These are phyloP conservation scores for Coregonus suidteri DNA, from an alignment of 2,797 vertebrate genomes.

Conservation along the genomic window DNA sequence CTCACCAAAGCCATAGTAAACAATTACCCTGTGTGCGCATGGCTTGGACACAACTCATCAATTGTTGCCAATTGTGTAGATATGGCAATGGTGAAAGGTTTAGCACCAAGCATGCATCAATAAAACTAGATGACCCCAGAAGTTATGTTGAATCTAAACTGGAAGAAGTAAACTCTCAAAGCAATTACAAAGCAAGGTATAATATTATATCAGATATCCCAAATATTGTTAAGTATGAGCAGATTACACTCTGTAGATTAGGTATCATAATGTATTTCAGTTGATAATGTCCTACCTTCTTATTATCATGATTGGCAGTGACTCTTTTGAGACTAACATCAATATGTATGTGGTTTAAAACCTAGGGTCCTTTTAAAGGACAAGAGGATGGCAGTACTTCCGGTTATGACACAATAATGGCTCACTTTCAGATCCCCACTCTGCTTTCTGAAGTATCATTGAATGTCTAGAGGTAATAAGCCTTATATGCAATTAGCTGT, in stretches of 20 bases:
- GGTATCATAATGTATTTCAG: neutral
- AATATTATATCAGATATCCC: neutral
- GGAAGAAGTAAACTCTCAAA: neutral
- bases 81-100: neutral
- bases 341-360: neutral
- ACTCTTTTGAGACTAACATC: neutral
- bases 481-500: neutral
- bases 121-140: neutral
- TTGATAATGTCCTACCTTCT: constrained; percentile 55
- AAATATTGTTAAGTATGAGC: neutral
- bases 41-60: constrained; percentile 21
- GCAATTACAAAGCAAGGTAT: neutral
- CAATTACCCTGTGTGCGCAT: constrained; percentile 13
- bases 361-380: constrained; percentile 44
- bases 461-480: constrained; percentile 7
- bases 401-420: constrained; percentile 58
- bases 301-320: constrained; percentile 41
- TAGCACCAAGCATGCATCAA: neutral
- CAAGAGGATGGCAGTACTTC: constrained; percentile 45
- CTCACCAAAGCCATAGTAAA: constrained; percentile 11
- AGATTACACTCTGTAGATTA: no score
- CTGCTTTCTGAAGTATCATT: constrained; percentile 15
- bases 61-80: constrained; percentile 40
- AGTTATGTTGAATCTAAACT: neutral
- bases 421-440: constrained; percentile 46